Base-by-base conservation (phyloP, 2,797 vertebrate genomes). In the Clarias laeviceps region DNA sequence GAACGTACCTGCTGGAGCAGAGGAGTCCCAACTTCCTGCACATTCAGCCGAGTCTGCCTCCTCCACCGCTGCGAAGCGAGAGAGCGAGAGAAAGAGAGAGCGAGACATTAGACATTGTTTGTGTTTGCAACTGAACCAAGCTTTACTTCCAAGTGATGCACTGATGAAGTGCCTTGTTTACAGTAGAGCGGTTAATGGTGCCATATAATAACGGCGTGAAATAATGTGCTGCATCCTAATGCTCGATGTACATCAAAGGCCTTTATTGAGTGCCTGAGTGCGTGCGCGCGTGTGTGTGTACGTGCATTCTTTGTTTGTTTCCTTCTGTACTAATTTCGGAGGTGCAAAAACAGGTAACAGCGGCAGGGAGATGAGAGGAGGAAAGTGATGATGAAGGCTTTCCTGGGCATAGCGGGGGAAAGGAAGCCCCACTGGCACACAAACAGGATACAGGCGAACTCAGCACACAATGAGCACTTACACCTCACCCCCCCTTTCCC, bases 11-110 rank as follows among this genome's bases (percentile, higher is more conserved):
- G 97, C 96, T 93, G 96, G 96, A 89, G 96, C 94, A 88, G 96
- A 94, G 2, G 97, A 96, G 86, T 98, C 97, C 98, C 97, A 99
- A 94, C 95, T 95, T 92, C 96, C 94, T 77, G 95, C 92, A 93
- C 97, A 97, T 95, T 98, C 97, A 50, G 97, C 97, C 88, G 97
- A 95, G 94, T 98, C 97, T 57, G 96, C 97, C 91, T 98, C 97
- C 93, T 99, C 98, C 72, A 98, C 97, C 93, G 96, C 93, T 97
- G 92, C 88, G 93, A 83, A 94, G 91, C 84, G 83, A 93, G 90
- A 92, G 87, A 84, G 57, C 15, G 27, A 83, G 27, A 73, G 54
- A 83, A n/a, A 77, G 14, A 24, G 57, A 56, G 7, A 74, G 61
- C 17, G 15, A 79, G 79, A 82, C 15, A 72, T 66, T 82, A 81